These are phyloP conservation scores for Euzophera pinguis DNA, from an alignment of 2,888 invertebrate species.

Conservation along the genomic window DNA sequence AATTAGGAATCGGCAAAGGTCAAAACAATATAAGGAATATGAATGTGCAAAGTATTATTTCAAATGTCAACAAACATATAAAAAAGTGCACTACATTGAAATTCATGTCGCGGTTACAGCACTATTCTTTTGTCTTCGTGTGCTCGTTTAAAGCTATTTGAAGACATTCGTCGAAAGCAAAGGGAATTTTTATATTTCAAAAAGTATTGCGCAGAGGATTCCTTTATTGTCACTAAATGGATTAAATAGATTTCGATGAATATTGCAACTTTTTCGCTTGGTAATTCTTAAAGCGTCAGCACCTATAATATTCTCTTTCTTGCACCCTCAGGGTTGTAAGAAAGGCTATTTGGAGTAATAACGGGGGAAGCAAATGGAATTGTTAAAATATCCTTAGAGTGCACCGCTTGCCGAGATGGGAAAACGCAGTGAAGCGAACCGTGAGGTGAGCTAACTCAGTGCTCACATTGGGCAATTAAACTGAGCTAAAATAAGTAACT, in stretches of 20 bases:
- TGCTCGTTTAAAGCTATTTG: neutral
- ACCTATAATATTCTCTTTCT: neutral
- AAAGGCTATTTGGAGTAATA: slow-evolving; percentile 14
- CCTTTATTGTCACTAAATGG: neutral
- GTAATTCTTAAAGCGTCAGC: neutral
- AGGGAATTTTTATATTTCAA: neutral
- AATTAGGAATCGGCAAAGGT: too few relatives aligned
- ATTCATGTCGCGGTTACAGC: neutral
- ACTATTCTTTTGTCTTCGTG: neutral
- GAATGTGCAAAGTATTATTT: neutral
- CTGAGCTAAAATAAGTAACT: too few relatives aligned
- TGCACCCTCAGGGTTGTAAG: neutral
- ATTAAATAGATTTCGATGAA: neutral
- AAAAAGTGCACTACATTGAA: neutral
- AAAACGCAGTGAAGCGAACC: slow-evolving; percentile 12
- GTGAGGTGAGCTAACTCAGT: neutral
- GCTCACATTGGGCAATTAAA: neutral
- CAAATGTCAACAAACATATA: neutral
- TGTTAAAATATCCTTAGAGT: slow-evolving; percentile 11
- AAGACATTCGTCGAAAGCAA: neutral
- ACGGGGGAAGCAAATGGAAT: slow-evolving; percentile 9
- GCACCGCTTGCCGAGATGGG: slow-evolving; percentile 11
- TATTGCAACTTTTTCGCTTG: neutral
- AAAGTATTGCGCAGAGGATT: neutral
- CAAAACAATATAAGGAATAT: too few relatives aligned